A percentile compares a stretch with the other conserved stretches of the same genome.
Conservation (phyloP, 1,140 invertebrate species). For the Grapholita molesta region DNA sequence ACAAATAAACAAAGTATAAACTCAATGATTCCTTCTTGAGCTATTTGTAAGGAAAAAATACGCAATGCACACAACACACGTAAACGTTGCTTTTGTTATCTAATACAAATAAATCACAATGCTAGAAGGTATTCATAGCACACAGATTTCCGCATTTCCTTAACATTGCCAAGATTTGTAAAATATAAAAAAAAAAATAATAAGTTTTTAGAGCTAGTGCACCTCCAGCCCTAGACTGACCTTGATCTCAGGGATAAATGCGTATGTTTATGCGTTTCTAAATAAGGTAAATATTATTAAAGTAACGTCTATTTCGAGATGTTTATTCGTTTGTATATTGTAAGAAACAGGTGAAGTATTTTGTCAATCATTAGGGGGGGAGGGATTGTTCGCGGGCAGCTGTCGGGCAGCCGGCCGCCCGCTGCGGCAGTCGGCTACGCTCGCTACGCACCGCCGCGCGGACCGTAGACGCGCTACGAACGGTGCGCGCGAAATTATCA, state of each 20-base stretch:
- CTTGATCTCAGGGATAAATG: not conserved
- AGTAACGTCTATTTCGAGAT: not conserved
- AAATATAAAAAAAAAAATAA: too few species aligned
- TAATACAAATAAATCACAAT: too few species aligned
- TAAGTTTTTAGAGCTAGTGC: too few species aligned
- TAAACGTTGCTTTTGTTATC: too few species aligned
- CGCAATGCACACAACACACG: too few species aligned
- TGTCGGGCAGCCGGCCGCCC: constrained; percentile 37
- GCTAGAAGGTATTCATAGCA: too few species aligned
- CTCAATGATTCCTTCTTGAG: too few species aligned
- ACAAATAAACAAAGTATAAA: too few species aligned
- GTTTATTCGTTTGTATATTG: constrained; percentile 7
- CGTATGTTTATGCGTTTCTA: not conserved
- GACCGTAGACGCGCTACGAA: constrained; percentile 17
- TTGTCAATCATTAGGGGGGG: constrained; percentile 70
- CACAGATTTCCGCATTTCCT: too few species aligned
- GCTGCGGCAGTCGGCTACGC: constrained; percentile 56
- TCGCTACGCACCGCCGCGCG: constrained; percentile 24
- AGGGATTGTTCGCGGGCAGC: constrained; percentile 49
- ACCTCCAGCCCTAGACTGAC: not conserved
- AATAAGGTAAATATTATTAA: not conserved
- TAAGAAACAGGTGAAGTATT: constrained; percentile 72
- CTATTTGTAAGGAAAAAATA: too few species aligned
- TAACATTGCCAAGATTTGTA: too few species aligned
- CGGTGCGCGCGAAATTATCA: not conserved